Evolutionary conservation across 2,888 invertebrate genomes (phyloP).

Genomic region (Parascotia fuliginaria): DNA sequence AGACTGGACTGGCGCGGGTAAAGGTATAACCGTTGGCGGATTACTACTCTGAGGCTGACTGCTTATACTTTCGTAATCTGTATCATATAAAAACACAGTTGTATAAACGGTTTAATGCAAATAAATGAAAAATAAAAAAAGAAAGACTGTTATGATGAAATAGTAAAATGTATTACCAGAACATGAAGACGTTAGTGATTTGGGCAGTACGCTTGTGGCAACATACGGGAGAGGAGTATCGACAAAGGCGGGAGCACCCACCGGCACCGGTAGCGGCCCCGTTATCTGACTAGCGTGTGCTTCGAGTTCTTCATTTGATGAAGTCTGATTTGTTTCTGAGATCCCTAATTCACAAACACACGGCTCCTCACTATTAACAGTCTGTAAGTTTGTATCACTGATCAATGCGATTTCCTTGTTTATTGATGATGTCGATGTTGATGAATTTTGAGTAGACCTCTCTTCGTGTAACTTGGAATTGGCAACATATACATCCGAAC

Average conservation of each 20-base stretch:
- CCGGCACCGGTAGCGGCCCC: slow-evolving; percentile 70
- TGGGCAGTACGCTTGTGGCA: slow-evolving; percentile 40
- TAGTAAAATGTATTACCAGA: slow-evolving; percentile 40
- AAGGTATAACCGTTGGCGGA: slow-evolving; percentile 41
- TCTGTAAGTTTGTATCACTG: slow-evolving; percentile 8
- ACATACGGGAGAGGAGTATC: slow-evolving; percentile 45
- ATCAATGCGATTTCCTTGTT: slow-evolving; percentile 1
- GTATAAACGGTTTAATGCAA: too few species aligned
- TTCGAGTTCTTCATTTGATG: slow-evolving; percentile 17
- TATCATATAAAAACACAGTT: too few species aligned
- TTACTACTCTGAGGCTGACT: slow-evolving; percentile 39
- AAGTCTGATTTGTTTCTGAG: slow-evolving; percentile 4
- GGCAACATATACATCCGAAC: slow-evolving; percentile 17
- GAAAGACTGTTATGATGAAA: background rate
- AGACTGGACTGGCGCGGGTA: slow-evolving; percentile 54
- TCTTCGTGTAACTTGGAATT: slow-evolving; percentile 15
- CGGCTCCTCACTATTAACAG: background rate
- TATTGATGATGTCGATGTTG: slow-evolving; percentile 27
- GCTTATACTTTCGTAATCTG: slow-evolving; percentile 45
- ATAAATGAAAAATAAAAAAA: too few species aligned
- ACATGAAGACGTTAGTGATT: slow-evolving; percentile 35
- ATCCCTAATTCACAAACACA: slow-evolving; percentile 20
- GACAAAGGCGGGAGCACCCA: slow-evolving; percentile 55
- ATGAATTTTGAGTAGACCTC: slow-evolving; percentile 16
- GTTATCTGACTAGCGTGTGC: slow-evolving; percentile 37